A percentile compares a stretch with the other conserved stretches of the same genome.
Conservation (phyloP, 2,113 vertebrate genomes). For the Rhinolophus ferrumequinum region DNA sequence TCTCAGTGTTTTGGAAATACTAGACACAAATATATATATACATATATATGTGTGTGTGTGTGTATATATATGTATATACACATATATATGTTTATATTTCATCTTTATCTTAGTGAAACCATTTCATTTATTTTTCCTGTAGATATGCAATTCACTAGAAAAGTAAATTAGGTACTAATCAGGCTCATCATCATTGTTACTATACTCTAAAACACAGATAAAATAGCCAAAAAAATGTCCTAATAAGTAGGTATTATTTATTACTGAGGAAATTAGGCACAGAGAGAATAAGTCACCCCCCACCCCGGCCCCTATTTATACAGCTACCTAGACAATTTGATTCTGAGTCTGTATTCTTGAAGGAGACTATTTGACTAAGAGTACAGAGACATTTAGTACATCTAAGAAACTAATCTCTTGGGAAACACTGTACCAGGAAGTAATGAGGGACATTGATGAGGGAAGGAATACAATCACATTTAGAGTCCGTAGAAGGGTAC, state of each 20-base stretch:
- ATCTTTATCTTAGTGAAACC: conserved; percentile 28
- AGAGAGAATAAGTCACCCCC: not conserved
- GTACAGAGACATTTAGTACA: not conserved
- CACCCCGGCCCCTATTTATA: not conserved
- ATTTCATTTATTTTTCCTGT: not conserved
- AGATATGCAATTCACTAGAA: not conserved
- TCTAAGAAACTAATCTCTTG: not conserved
- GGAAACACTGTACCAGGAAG: not conserved
- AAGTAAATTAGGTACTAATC: not conserved
- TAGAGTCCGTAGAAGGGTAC: not conserved
- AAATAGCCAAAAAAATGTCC: not conserved
- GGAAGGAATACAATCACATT: not conserved
- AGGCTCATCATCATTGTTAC: not conserved
- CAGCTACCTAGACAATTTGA: not conserved
- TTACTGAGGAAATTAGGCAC: not conserved
- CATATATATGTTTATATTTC: not conserved
- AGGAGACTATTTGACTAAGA: not conserved
- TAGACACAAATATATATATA: not conserved
- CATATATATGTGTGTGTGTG: no score
- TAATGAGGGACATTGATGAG: not conserved
- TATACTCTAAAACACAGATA: not conserved
- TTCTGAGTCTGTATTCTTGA: not conserved
- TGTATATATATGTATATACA: no score
- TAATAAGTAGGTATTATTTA: not conserved
- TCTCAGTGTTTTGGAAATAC: not conserved